Conservation (phyloP, 2,797 vertebrate species). For the Cottoperca gobio region DNA sequence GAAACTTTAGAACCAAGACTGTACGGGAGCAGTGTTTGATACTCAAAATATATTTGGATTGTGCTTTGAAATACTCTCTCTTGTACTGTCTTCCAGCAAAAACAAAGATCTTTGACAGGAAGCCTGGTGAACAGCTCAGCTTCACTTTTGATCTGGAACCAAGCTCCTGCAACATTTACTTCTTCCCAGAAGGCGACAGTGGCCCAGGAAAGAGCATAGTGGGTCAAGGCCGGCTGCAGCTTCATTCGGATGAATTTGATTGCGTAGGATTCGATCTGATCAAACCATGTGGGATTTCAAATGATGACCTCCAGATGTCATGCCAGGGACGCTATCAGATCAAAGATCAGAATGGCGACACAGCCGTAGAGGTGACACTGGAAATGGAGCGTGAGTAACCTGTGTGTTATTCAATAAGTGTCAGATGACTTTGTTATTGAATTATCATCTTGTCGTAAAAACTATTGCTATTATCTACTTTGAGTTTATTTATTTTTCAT, state of each 20-base stretch:
- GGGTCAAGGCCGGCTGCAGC: background rate
- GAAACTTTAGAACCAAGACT: background rate
- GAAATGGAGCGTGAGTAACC: slow-evolving; percentile 34
- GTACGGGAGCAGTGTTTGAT: background rate
- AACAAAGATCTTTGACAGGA: accelerated
- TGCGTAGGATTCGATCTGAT: background rate
- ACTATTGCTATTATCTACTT: background rate
- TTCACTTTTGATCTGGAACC: background rate
- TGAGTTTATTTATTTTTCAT: too few relatives aligned
- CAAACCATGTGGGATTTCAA: slow-evolving; percentile 26
- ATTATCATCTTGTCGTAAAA: background rate
- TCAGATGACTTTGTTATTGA: background rate
- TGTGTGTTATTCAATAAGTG: background rate
- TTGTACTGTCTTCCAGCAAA: slow-evolving; percentile 27
- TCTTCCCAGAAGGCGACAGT: accelerated
- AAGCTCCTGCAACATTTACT: slow-evolving; percentile 47
- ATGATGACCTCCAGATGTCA: accelerated
- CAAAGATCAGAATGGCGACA: slow-evolving; percentile 29
- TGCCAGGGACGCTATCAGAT: slow-evolving; percentile 34
- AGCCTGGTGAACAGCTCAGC: accelerated
- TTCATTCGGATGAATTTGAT: accelerated
- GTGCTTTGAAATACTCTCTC: background rate
- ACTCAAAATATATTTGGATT: background rate
- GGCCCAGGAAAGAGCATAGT: slow-evolving; percentile 20
- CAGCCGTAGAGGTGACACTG: background rate